Percentiles rank a stretch among this genome's conserved stretches.
These are phyloP conservation scores for Chalcosyrphus nemorum DNA, from an alignment of 2,888 invertebrate species.

Conservation along the genomic window DNA sequence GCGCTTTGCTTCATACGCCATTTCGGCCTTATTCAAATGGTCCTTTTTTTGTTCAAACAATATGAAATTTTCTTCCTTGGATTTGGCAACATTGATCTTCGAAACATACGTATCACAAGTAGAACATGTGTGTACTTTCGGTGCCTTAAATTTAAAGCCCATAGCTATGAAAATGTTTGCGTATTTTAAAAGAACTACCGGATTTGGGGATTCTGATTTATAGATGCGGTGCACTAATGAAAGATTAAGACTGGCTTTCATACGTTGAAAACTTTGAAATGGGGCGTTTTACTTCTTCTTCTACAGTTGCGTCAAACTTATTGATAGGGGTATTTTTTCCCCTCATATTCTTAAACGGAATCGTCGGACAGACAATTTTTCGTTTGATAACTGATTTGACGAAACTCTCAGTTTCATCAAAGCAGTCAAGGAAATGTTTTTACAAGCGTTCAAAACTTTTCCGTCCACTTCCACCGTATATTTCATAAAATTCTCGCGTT, in stretches of 20 bases:
- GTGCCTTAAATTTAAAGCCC: neutral
- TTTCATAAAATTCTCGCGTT: constrained; percentile 18
- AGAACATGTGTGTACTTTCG: neutral
- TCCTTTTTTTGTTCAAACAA: neutral
- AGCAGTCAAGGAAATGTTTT: constrained; percentile 8
- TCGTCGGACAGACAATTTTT: neutral
- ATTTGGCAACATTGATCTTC: neutral
- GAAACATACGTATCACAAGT: neutral
- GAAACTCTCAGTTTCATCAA: neutral
- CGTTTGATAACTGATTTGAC: neutral
- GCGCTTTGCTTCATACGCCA: too few relatives aligned
- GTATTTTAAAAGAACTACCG: neutral
- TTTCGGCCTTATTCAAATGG: neutral
- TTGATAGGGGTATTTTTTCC: neutral
- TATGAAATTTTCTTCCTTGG: neutral
- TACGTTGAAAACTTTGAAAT: neutral
- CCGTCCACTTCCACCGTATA: constrained; percentile 6
- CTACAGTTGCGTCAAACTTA: neutral
- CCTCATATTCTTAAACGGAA: neutral
- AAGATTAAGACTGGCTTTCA: constrained; percentile 5
- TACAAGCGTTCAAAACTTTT: neutral
- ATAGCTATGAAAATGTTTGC: neutral
- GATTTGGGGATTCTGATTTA: too few relatives aligned
- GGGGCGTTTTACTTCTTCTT: neutral
- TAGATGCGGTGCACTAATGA: too few relatives aligned